These are phyloP conservation scores for Heptranchias perlo DNA, from an alignment of 2,113 vertebrate genomes.

Conservation along the genomic window DNA sequence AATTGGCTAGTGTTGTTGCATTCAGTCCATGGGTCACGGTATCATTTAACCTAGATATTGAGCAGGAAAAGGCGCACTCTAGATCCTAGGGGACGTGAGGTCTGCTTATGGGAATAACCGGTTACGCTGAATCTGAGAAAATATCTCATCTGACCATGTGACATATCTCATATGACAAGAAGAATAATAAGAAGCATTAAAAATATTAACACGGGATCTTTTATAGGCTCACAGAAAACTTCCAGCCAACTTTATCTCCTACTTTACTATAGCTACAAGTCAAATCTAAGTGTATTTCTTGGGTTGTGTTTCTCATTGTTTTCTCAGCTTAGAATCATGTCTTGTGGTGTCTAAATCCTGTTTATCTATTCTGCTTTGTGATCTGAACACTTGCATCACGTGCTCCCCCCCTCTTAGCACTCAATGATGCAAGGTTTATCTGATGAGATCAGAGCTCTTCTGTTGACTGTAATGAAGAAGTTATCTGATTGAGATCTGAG, in stretches of 20 bases:
- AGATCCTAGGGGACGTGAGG: neutral
- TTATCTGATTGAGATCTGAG: neutral
- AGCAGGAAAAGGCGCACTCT: neutral
- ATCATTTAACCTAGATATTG: neutral
- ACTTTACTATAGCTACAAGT: neutral
- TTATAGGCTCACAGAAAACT: neutral
- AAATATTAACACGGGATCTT: neutral
- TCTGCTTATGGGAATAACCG: neutral
- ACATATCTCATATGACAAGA: neutral
- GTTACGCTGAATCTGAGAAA: neutral
- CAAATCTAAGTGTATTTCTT: neutral
- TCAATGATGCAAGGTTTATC: neutral
- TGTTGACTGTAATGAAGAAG: neutral
- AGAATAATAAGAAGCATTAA: neutral
- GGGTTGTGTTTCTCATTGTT: neutral
- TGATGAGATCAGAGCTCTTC: neutral
- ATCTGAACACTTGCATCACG: neutral
- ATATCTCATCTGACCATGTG: neutral
- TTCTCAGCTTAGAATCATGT: neutral
- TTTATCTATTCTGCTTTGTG: neutral
- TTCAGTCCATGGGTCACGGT: neutral
- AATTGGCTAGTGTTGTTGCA: neutral
- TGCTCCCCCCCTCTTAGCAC: too few relatives aligned
- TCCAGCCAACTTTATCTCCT: neutral
- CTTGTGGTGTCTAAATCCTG: neutral